Conservation (phyloP, 2,888 invertebrate genomes). For the Sympetrum striolatum region DNA sequence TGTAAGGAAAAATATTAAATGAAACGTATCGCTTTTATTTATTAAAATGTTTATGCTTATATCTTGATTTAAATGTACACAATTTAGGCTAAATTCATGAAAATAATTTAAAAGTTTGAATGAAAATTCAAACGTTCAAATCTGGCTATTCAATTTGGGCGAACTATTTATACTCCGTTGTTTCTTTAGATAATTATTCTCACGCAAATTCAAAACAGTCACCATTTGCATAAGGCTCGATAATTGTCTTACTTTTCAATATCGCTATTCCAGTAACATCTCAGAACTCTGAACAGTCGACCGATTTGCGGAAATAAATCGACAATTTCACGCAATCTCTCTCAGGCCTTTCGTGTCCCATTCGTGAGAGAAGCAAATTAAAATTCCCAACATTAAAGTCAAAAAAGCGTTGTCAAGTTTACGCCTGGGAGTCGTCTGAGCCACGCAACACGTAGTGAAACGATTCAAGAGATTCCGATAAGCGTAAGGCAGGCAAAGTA, state of each 20-base stretch:
- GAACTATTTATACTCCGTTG: too few relatives aligned
- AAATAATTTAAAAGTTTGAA: too few relatives aligned
- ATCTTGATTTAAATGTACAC: too few relatives aligned
- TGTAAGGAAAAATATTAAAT: too few relatives aligned
- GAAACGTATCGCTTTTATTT: too few relatives aligned
- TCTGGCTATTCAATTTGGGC: too few relatives aligned
- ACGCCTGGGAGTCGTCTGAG: constrained; percentile 23
- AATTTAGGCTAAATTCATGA: too few relatives aligned
- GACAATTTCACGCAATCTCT: constrained; percentile 4
- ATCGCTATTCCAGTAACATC: background rate
- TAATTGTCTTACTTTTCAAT: background rate
- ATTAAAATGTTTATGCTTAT: too few relatives aligned
- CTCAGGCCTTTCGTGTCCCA: background rate
- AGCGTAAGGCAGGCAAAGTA: constrained; percentile 30
- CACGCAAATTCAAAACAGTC: too few relatives aligned
- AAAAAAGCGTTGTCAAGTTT: constrained; percentile 33
- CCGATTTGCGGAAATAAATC: constrained; percentile 37
- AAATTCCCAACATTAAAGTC: constrained; percentile 33
- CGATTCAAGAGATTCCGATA: constrained; percentile 14
- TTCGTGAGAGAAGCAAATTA: constrained; percentile 33
- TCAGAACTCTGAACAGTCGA: background rate
- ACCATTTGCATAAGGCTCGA: background rate
- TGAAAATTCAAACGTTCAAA: too few relatives aligned
- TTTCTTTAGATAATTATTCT: background rate
- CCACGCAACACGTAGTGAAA: constrained; percentile 38